Evolutionary conservation across 2,888 invertebrate species (phyloP).

Genomic region (Temnothorax unifasciatus): DNA sequence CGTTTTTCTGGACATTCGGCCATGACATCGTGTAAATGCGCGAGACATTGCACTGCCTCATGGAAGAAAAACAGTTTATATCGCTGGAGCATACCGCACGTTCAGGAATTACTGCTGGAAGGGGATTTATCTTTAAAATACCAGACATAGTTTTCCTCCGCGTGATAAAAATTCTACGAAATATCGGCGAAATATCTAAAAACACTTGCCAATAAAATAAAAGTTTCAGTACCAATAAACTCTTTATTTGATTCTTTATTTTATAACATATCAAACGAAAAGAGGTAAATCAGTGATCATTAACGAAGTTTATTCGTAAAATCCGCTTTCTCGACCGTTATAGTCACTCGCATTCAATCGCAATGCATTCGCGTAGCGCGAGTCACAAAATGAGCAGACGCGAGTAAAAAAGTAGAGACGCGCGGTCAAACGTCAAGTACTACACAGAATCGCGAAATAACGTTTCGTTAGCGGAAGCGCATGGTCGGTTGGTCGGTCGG

Average conservation of each 20-base stretch:
- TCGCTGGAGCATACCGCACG: not conserved
- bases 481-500: slow-evolving; percentile 50
- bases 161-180: not conserved
- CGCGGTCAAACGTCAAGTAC: slow-evolving; percentile 69
- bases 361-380: not conserved
- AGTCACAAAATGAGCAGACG: slow-evolving; percentile 42
- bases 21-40: slow-evolving; percentile 61
- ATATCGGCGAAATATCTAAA: not conserved
- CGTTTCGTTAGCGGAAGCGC: slow-evolving; percentile 61
- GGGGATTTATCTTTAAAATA: not conserved
- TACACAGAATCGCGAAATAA: slow-evolving; percentile 73
- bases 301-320: not conserved
- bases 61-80: slow-evolving; percentile 45
- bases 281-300: not conserved
- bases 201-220: not conserved
- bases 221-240: not conserved
- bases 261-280: not conserved
- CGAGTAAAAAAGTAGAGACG: slow-evolving; percentile 27
- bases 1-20: slow-evolving; percentile 40
- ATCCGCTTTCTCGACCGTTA: not conserved
- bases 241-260: not conserved
- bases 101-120: slow-evolving; percentile 21
- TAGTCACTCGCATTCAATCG: slow-evolving; percentile 5
- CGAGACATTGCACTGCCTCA: slow-evolving; percentile 70
- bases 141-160: not conserved